phyloP scores from a whole-genome alignment of 2,113 vertebrate species.

The Microtus richardsoni region DNA sequence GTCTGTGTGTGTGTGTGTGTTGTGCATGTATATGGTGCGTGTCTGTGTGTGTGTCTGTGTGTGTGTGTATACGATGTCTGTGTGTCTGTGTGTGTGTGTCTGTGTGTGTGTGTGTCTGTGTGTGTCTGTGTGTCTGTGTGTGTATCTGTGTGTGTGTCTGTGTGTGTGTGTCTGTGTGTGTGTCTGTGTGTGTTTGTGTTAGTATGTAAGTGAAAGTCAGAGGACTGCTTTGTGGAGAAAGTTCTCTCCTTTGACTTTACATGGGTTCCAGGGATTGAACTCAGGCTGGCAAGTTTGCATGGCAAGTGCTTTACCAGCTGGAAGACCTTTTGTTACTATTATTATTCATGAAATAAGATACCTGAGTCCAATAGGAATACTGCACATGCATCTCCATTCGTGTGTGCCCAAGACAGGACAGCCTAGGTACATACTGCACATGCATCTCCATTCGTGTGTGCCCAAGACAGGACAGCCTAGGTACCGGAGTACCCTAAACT shows the following conservation, averaged over 20 bases:
- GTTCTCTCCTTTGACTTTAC: neutral
- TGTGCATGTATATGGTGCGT: neutral
- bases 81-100: too few relatives aligned
- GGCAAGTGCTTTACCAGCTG: neutral
- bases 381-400: neutral
- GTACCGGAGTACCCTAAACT: too few relatives aligned
- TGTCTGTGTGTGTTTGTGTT: neutral
- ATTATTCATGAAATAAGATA: neutral
- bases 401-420: neutral
- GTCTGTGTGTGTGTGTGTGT: neutral
- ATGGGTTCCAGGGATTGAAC: neutral
- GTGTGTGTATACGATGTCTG: too few relatives aligned
- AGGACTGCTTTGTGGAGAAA: neutral
- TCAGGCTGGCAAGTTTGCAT: neutral
- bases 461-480: neutral
- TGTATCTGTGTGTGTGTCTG: neutral
- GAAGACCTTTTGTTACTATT: neutral
- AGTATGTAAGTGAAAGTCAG: neutral
- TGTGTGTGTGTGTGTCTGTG: neutral
- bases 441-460: too few relatives aligned
- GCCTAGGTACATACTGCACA: neutral
- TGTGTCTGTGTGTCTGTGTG: too few relatives aligned
- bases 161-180: neutral
- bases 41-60: neutral
- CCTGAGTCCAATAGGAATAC: neutral